Percentiles rank a stretch among this genome's conserved stretches.
Evolutionary conservation across 2,888 invertebrate genomes (phyloP).

Genomic region (Drosophila infuscata): DNA sequence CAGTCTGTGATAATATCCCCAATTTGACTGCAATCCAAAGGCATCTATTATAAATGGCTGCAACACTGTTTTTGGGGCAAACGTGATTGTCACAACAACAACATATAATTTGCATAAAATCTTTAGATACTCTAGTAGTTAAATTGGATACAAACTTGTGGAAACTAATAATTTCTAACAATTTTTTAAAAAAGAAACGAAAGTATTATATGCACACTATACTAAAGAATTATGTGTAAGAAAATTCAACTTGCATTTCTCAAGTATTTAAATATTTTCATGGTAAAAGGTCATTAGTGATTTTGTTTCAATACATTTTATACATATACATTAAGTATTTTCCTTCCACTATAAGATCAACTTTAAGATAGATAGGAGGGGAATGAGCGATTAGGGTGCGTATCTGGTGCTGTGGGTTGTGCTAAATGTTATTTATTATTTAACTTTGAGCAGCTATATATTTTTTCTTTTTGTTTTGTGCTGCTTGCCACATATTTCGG

Average conservation of each 20-base stretch:
- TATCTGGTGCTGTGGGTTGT: slow-evolving; percentile 25
- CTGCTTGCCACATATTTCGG: slow-evolving; percentile 44
- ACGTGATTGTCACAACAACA: slow-evolving; percentile 6
- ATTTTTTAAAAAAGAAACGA: background rate
- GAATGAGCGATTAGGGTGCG: slow-evolving; percentile 42
- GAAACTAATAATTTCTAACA: background rate
- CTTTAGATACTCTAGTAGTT: background rate
- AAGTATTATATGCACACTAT: background rate
- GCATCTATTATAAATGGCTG: slow-evolving; percentile 27
- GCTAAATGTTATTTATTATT: slow-evolving; percentile 78
- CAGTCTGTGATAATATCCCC: slow-evolving; percentile 66
- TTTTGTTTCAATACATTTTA: background rate
- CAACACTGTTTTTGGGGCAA: background rate
- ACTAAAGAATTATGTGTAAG: background rate
- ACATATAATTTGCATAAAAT: background rate
- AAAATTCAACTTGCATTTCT: background rate
- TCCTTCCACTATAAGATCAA: slow-evolving; percentile 27
- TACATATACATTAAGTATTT: background rate
- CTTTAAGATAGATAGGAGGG: slow-evolving; percentile 20
- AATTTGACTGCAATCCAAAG: slow-evolving; percentile 44
- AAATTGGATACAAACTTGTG: background rate
- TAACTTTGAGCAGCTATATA: slow-evolving; percentile 69
- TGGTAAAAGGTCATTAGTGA: background rate
- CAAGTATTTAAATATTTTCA: background rate
- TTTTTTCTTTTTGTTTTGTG: slow-evolving; percentile 26